phyloP scores from a whole-genome alignment of 2,113 vertebrate genomes.

The Varanus salvator region DNA sequence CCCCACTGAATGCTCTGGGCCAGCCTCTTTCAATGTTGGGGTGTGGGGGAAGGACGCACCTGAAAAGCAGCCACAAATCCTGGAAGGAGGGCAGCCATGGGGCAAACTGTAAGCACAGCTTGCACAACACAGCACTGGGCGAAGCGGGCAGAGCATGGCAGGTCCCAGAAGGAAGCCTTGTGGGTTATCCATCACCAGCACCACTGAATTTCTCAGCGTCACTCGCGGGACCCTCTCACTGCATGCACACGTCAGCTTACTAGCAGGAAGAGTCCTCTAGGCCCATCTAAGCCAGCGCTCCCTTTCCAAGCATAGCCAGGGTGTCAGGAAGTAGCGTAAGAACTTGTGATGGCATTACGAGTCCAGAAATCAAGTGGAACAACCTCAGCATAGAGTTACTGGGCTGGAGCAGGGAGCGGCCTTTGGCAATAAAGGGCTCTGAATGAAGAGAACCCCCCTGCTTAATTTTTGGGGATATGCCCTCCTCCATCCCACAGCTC shows the following conservation, averaged over 20 bases:
- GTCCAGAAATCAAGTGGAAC: not conserved
- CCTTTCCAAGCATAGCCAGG: too few relatives aligned
- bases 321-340: not conserved
- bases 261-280: too few relatives aligned
- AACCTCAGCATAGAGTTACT: not conserved
- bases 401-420: not conserved
- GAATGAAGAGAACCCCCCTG: too few relatives aligned
- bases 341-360: not conserved
- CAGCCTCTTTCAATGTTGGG: constrained; percentile 80
- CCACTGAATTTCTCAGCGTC: not conserved
- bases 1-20: not conserved
- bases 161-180: not conserved
- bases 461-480: too few relatives aligned
- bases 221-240: not conserved
- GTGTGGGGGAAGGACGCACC: constrained; percentile 46
- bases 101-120: not conserved
- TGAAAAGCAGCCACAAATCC: rapidly evolving
- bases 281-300: too few relatives aligned
- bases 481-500: too few relatives aligned
- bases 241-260: too few relatives aligned
- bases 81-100: too few relatives aligned
- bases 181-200: not conserved
- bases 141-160: too few relatives aligned
- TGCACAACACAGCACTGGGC: not conserved
- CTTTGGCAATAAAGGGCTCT: too few relatives aligned